These are phyloP conservation scores for Trogon melanurus DNA, from an alignment of 2,113 vertebrate genomes.

Conservation along the genomic window DNA sequence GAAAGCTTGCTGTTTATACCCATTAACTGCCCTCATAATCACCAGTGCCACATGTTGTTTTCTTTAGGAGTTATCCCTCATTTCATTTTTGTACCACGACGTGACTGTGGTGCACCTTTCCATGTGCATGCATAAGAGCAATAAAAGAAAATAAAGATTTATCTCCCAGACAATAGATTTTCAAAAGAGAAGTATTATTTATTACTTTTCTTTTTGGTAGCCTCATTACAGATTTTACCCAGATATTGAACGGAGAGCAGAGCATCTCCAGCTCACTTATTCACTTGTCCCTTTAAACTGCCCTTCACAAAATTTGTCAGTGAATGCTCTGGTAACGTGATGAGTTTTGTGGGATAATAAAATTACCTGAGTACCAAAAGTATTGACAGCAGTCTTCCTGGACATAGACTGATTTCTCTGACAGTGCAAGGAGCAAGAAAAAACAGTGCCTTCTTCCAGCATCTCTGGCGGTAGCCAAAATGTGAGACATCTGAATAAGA, in stretches of 20 bases:
- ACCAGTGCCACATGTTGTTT: neutral
- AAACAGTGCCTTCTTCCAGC: neutral
- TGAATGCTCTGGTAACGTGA: neutral
- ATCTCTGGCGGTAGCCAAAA: conserved; percentile 19
- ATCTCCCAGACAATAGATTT: neutral
- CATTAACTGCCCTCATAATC: neutral
- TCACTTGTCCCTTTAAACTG: neutral
- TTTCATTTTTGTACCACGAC: neutral
- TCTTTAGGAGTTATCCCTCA: neutral
- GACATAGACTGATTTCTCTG: neutral
- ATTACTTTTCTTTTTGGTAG: neutral
- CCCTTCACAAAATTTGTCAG: neutral
- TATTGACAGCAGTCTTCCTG: neutral
- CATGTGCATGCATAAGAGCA: neutral
- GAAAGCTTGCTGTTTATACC: neutral
- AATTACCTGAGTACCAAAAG: neutral
- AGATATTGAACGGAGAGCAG: neutral
- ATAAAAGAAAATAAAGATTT: neutral
- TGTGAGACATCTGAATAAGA: neutral
- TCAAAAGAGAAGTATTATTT: neutral
- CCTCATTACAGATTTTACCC: neutral
- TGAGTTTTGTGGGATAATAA: neutral
- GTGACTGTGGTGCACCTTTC: neutral
- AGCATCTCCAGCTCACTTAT: neutral
- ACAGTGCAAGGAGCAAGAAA: neutral